Evolutionary conservation across 2,888 invertebrate species (phyloP).

Genomic region (Morpho deidamia): DNA sequence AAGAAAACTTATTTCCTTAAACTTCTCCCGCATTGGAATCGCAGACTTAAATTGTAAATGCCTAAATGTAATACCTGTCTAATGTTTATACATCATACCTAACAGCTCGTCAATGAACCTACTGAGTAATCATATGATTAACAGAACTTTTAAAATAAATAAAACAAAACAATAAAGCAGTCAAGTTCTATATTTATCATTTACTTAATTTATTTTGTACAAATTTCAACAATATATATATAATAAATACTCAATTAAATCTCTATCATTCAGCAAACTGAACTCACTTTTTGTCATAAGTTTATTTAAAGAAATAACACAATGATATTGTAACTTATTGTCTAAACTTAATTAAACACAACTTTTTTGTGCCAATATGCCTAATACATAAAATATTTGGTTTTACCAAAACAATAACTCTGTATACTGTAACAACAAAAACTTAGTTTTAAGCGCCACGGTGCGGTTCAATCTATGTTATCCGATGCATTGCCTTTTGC

Average conservation of each 20-base stretch:
- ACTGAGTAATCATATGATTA: neutral
- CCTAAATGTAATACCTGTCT: no score
- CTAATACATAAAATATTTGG: conserved; percentile 73
- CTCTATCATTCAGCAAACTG: conserved; percentile 79
- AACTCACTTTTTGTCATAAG: conserved; percentile 78
- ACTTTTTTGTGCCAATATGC: conserved; percentile 79
- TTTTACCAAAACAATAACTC: conserved; percentile 59
- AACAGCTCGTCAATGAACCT: neutral
- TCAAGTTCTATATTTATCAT: conserved; percentile 80
- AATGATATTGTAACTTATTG: conserved; percentile 77
- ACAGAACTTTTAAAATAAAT: conserved; percentile 30
- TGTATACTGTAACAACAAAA: conserved; percentile 32
- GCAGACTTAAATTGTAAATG: no score
- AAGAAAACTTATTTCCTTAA: no score
- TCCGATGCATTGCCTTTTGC: no score
- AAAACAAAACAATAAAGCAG: conserved; percentile 69
- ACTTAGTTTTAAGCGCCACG: conserved; percentile 23
- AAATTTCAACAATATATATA: conserved; percentile 79
- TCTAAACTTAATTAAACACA: conserved; percentile 79
- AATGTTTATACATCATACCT: no score
- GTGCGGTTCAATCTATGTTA: conserved; percentile 20
- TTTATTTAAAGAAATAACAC: conserved; percentile 72
- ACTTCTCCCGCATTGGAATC: no score
- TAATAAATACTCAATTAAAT: conserved; percentile 79
- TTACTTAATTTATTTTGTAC: conserved; percentile 81